Evolutionary conservation across 2,797 vertebrate genomes (phyloP).

Genomic region (Toxotes lorentzi): DNA sequence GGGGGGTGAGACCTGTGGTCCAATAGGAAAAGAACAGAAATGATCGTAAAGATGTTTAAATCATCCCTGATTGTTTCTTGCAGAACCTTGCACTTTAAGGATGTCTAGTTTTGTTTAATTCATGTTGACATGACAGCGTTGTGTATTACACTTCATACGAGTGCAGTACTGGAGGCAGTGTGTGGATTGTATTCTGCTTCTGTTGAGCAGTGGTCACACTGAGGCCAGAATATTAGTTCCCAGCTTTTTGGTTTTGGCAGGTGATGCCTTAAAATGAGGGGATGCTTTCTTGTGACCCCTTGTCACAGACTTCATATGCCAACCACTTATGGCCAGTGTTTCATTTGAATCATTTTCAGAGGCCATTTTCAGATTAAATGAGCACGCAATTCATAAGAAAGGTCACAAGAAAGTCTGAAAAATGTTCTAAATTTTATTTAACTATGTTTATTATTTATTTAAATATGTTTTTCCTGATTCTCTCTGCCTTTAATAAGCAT

Average conservation of each 20-base stretch:
- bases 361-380: no score
- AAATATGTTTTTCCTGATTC: background rate
- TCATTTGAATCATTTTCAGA: background rate
- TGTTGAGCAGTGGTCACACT: background rate
- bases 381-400: background rate
- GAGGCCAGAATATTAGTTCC: no score
- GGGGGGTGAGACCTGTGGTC: background rate
- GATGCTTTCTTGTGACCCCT: no score
- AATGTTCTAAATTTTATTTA: background rate
- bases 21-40: background rate
- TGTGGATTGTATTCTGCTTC: background rate
- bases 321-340: background rate
- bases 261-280: no score
- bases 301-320: no score
- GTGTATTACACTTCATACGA: background rate
- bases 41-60: background rate
- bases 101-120: background rate
- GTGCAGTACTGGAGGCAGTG: background rate
- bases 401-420: background rate
- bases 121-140: background rate
- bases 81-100: slow-evolving; percentile 33
- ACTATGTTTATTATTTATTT: no score
- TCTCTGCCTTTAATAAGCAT: no score
- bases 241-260: no score
- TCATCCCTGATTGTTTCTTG: background rate